Conservation (phyloP, 2,888 invertebrate species). For the Cyrtodaria siliqua region DNA sequence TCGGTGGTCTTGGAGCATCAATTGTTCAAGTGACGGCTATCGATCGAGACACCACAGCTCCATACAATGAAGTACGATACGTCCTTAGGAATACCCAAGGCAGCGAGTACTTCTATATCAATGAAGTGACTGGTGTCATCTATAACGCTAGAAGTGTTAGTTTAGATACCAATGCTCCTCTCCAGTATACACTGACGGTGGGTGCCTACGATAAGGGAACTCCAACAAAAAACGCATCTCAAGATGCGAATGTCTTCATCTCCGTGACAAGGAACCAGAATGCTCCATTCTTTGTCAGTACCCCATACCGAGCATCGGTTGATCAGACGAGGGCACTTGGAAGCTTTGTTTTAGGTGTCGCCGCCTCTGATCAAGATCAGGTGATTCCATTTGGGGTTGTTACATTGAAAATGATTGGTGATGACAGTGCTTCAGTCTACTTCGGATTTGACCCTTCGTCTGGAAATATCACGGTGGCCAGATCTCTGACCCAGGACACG, state of each 20-base stretch:
- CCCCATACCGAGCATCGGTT: slow-evolving; percentile 45
- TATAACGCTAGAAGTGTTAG: slow-evolving; percentile 73
- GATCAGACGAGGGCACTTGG: slow-evolving; percentile 51
- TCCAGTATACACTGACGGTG: slow-evolving; percentile 39
- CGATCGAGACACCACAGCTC: slow-evolving; percentile 66
- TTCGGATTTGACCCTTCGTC: slow-evolving; percentile 70
- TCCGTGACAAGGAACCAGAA: slow-evolving; percentile 65
- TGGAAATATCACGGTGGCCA: slow-evolving; percentile 71
- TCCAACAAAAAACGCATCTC: slow-evolving; percentile 50
- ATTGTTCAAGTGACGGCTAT: slow-evolving; percentile 63
- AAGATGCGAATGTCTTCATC: slow-evolving; percentile 64
- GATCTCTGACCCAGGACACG: slow-evolving; percentile 70
- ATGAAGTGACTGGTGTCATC: slow-evolving; percentile 71
- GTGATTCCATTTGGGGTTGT: slow-evolving; percentile 71
- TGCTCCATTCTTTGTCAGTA: slow-evolving; percentile 57
- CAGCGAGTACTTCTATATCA: slow-evolving; percentile 73
- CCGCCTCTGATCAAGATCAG: slow-evolving; percentile 56
- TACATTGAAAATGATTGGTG: slow-evolving; percentile 67
- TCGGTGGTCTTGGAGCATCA: slow-evolving; percentile 58
- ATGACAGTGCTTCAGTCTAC: slow-evolving; percentile 71
- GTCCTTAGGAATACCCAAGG: slow-evolving; percentile 47
- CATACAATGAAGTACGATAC: slow-evolving; percentile 71
- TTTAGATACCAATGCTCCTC: slow-evolving; percentile 60
- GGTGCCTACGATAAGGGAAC: slow-evolving; percentile 71
- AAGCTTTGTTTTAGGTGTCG: slow-evolving; percentile 48